These are phyloP conservation scores for Dugesia japonica DNA, from an alignment of 2,888 invertebrate genomes.

Conservation along the genomic window DNA sequence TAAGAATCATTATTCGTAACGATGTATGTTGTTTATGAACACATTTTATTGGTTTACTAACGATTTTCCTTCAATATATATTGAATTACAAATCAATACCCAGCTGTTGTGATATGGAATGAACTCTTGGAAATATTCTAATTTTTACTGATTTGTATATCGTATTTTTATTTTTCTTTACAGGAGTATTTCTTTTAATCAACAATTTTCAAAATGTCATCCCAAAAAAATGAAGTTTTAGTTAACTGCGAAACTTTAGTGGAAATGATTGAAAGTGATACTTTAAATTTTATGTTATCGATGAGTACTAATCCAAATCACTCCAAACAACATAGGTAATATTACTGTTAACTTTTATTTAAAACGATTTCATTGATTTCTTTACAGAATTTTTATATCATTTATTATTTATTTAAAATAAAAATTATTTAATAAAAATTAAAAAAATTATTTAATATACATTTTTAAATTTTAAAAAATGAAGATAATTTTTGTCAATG, in stretches of 20 bases:
- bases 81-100: constrained; percentile 20
- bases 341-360: too few species aligned
- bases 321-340: neutral
- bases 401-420: too few species aligned
- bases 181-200: too few species aligned
- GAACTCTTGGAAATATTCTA: too few species aligned
- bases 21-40: constrained; percentile 12
- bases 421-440: too few species aligned
- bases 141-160: too few species aligned
- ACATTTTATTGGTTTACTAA: constrained; percentile 13
- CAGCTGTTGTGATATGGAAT: neutral
- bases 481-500: too few species aligned
- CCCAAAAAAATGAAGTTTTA: neutral
- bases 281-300: neutral
- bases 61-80: neutral
- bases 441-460: too few species aligned
- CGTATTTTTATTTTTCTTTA: too few species aligned
- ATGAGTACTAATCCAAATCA: neutral
- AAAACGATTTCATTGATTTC: too few species aligned
- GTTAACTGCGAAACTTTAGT: neutral
- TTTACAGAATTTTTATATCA: too few species aligned
- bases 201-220: neutral
- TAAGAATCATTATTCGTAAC: neutral
- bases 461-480: too few species aligned
- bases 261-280: constrained; percentile 1